phyloP scores from a whole-genome alignment of 2,888 invertebrate genomes.

The Beris morrisii region DNA sequence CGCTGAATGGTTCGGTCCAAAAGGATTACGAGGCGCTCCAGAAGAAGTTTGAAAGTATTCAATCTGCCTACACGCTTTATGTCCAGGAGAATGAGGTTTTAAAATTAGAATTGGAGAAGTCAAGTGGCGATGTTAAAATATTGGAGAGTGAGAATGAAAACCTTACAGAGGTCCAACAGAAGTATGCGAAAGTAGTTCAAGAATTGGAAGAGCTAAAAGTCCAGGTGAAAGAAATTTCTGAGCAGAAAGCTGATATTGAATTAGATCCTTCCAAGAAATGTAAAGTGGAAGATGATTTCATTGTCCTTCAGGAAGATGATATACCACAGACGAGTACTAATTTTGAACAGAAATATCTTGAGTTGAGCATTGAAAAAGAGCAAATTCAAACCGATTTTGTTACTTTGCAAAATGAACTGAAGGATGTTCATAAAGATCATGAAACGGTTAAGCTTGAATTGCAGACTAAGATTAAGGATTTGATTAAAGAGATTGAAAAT shows the following conservation, averaged over 20 bases:
- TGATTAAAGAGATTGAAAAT: constrained; percentile 10
- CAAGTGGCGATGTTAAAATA: constrained; percentile 10
- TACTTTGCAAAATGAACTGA: constrained; percentile 9
- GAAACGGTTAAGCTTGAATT: background rate
- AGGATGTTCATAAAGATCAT: background rate
- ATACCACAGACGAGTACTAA: background rate
- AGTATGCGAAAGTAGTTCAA: constrained; percentile 27
- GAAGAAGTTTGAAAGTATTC: constrained; percentile 43
- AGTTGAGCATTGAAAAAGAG: constrained; percentile 24
- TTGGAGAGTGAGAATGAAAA: background rate
- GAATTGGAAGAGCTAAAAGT: constrained; percentile 33
- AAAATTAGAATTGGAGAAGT: constrained; percentile 44
- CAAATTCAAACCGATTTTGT: constrained; percentile 6
- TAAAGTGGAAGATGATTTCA: constrained; percentile 22
- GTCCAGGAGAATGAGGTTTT: constrained; percentile 43
- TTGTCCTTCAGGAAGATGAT: constrained; percentile 25
- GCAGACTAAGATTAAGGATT: background rate
- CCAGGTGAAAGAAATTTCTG: constrained; percentile 31
- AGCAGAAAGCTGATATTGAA: constrained; percentile 31
- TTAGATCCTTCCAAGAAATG: constrained; percentile 9
- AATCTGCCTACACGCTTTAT: constrained; percentile 40
- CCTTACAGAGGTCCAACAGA: background rate
- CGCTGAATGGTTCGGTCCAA: constrained; percentile 43
- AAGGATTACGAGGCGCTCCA: constrained; percentile 44
- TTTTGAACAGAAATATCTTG: constrained; percentile 17